Percentiles rank a stretch among this genome's conserved stretches.
Evolutionary conservation across 2,888 invertebrate genomes (phyloP).

Genomic region (Philereme vetulata): DNA sequence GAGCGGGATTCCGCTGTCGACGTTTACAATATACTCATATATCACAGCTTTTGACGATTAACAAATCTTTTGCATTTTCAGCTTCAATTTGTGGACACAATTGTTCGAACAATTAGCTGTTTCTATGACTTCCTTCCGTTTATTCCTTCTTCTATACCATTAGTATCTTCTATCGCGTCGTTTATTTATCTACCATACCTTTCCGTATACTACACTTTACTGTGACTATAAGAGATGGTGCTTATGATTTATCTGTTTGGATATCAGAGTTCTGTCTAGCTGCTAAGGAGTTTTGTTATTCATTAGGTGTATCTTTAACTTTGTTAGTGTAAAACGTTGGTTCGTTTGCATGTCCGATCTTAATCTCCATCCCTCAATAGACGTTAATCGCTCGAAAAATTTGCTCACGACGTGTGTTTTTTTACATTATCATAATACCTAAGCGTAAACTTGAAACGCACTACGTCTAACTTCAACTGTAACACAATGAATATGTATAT

Average conservation of each 20-base stretch:
- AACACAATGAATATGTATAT: constrained; percentile 55
- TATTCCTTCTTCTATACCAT: constrained; percentile 14
- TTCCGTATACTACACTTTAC: constrained; percentile 11
- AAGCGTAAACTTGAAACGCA: constrained; percentile 75
- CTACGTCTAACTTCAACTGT: constrained; percentile 62
- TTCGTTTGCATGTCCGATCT: constrained; percentile 30
- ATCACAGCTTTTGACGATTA: constrained; percentile 84
- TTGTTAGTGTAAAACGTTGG: constrained; percentile 4
- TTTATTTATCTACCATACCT: neutral
- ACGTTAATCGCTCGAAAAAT: constrained; percentile 76
- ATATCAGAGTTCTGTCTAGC: constrained; percentile 3
- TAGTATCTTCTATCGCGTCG: constrained; percentile 5
- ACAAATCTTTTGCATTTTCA: constrained; percentile 83
- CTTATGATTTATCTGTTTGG: constrained; percentile 18
- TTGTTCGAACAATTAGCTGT: constrained; percentile 77
- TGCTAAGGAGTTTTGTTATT: neutral
- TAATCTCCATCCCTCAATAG: constrained; percentile 37
- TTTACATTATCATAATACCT: constrained; percentile 58
- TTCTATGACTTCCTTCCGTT: constrained; percentile 42
- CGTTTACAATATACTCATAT: constrained; percentile 75
- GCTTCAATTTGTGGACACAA: constrained; percentile 74
- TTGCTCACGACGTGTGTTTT: constrained; percentile 67
- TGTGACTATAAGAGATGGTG: constrained; percentile 26
- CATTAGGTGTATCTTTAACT: neutral
- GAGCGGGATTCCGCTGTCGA: constrained; percentile 60